Evolutionary conservation across 1,140 invertebrate genomes (phyloP), one percentile per base, ranked within the genome.

Genomic region (Pentalonia nigronervosa): DNA sequence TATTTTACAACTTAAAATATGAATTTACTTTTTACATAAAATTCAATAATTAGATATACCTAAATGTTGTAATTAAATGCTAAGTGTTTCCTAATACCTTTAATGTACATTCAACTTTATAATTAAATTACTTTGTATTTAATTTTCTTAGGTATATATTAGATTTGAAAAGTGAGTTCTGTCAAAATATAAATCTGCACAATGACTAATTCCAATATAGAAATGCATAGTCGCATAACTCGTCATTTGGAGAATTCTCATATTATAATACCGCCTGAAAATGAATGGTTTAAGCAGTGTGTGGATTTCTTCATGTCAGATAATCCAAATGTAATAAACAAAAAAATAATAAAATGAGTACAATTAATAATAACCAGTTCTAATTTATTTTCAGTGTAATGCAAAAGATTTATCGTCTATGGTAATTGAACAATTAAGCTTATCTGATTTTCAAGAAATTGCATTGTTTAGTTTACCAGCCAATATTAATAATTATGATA

Each of bases 361-460:
- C n/a, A n/a, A 41, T 60, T 25, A 90, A 34, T 30, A 60, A 53
- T 7, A 47, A 3, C 3, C 9, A 45, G 9, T 4, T 45, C 6
- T n/a, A 1, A 21, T 8, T 90, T 11, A 21, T 45, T 90, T 67
- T 67, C 92, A 94, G 94, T 83, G 34, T 60, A 88, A 60, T 56
- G 53, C 84, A 84, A 93, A 93, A 21, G 92, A 94, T n/a, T 34
- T 94, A 21, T 53, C 94, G 20, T 93, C 94, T 48, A 96, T 96
- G 95, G 95, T 96, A 0, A 95, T 94, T 23, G 95, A 95, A 94
- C 97, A 97, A 94, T 97, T 97, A 96, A 94, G 96, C 91, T 94
- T 96, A 14, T 95, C 96, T 90, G 96, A 97, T 95, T 95, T 97
- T 50, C 94, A 96, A 93, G 96, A 97, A 94, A 95, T 96, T 56